Evolutionary conservation across 2,888 invertebrate species (phyloP).

Genomic region (Belgica antarctica): DNA sequence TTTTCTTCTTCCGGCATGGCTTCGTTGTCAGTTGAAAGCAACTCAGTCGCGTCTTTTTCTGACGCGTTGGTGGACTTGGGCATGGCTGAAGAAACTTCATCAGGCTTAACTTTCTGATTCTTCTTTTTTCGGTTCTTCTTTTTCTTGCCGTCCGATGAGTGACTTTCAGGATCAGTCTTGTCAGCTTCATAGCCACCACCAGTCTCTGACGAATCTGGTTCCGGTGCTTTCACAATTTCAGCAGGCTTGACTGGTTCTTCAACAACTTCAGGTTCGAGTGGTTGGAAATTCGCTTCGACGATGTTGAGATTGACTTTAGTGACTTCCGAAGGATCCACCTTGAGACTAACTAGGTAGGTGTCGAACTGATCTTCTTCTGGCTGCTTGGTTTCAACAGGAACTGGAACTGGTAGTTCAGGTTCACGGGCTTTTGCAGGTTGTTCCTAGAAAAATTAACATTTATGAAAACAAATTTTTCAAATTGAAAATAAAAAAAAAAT

Average conservation of each 20-base stretch:
- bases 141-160: slow-evolving; percentile 51
- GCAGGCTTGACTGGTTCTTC: slow-evolving; percentile 59
- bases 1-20: slow-evolving; percentile 49
- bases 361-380: slow-evolving; percentile 13
- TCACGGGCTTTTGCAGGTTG: neutral
- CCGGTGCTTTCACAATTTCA: neutral
- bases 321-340: slow-evolving; percentile 47
- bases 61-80: slow-evolving; percentile 57
- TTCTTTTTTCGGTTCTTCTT: slow-evolving; percentile 57
- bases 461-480: no score
- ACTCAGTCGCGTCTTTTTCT: slow-evolving; percentile 50
- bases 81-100: slow-evolving; percentile 56
- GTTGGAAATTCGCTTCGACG: slow-evolving; percentile 48
- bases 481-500: no score
- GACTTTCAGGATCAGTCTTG: slow-evolving; percentile 48
- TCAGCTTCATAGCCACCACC: slow-evolving; percentile 64
- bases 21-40: slow-evolving; percentile 46
- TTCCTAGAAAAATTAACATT: neutral
- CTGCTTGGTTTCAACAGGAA: neutral
- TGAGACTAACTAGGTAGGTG: slow-evolving; percentile 37
- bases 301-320: slow-evolving; percentile 52
- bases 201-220: slow-evolving; percentile 47
- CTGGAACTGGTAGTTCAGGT: neutral
- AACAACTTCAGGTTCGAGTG: slow-evolving; percentile 51
- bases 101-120: slow-evolving; percentile 57